Evolutionary conservation across 2,113 vertebrate genomes (phyloP).

Genomic region (Campylomormyrus numenius): DNA sequence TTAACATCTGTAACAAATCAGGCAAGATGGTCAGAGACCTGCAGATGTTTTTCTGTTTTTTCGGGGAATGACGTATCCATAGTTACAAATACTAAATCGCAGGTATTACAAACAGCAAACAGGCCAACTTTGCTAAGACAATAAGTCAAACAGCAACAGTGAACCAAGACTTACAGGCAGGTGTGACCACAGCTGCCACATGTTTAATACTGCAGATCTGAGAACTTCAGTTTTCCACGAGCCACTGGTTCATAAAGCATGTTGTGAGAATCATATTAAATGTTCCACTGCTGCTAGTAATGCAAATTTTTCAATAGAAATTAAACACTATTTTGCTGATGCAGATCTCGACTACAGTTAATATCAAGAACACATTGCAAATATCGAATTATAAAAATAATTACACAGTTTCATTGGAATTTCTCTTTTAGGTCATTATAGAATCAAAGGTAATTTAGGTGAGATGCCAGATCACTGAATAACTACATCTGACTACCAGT

Average conservation of each 20-base stretch:
- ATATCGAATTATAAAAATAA: not conserved
- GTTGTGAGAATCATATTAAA: not conserved
- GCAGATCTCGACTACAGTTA: not conserved
- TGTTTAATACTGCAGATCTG: not conserved
- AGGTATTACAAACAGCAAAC: not conserved
- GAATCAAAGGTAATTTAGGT: not conserved
- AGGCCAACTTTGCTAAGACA: not conserved
- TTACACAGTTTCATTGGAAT: not conserved
- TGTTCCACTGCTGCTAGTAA: not conserved
- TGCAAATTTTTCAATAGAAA: not conserved
- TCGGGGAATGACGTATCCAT: not conserved
- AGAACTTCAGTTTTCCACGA: not conserved
- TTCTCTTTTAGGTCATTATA: not conserved
- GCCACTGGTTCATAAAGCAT: not conserved
- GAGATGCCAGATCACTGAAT: not conserved
- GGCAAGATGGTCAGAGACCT: not conserved
- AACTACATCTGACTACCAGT: not conserved
- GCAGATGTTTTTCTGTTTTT: not conserved
- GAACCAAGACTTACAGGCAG: not conserved
- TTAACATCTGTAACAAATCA: not conserved
- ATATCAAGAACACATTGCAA: not conserved
- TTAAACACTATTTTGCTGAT: not conserved
- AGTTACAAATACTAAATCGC: not conserved
- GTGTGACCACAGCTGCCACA: not conserved
- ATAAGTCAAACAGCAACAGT: not conserved